These are phyloP conservation scores for Chloropsis hardwickii DNA, from an alignment of 2,113 vertebrate species.

Conservation along the genomic window DNA sequence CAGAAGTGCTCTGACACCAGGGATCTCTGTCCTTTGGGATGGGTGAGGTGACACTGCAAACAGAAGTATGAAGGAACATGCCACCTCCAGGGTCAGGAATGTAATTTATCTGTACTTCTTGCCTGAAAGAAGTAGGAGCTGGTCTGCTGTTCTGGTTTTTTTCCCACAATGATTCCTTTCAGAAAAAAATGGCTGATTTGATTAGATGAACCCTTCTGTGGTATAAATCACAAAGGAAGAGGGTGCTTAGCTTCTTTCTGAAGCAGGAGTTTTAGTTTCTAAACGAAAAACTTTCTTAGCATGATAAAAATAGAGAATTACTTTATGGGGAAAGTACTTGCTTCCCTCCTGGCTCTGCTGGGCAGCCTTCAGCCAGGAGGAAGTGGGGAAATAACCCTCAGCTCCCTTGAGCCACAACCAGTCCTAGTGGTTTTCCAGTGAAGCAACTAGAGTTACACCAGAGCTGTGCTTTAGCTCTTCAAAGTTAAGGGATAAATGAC, in stretches of 20 bases:
- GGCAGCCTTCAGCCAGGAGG: background rate
- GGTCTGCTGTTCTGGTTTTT: background rate
- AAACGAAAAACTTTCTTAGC: background rate
- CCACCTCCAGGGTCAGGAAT: background rate
- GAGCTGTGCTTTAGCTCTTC: background rate
- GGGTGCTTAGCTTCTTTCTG: background rate
- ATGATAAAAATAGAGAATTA: slow-evolving; percentile 32
- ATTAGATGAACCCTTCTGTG: background rate
- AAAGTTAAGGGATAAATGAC: background rate
- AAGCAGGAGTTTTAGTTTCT: background rate
- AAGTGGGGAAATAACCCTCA: background rate
- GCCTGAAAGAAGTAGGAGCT: background rate
- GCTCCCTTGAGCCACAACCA: background rate
- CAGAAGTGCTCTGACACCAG: background rate
- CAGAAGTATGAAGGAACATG: background rate
- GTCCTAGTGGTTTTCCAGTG: background rate
- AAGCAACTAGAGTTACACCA: background rate
- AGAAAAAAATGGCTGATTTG: background rate
- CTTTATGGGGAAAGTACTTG: background rate
- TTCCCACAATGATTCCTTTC: background rate
- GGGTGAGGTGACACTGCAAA: background rate
- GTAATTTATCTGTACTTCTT: background rate
- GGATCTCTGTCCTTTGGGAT: background rate
- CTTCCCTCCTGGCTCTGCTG: background rate
- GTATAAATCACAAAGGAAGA: background rate